Evolutionary conservation across 2,888 invertebrate genomes (phyloP).

Genomic region (Lamellibrachia columna): DNA sequence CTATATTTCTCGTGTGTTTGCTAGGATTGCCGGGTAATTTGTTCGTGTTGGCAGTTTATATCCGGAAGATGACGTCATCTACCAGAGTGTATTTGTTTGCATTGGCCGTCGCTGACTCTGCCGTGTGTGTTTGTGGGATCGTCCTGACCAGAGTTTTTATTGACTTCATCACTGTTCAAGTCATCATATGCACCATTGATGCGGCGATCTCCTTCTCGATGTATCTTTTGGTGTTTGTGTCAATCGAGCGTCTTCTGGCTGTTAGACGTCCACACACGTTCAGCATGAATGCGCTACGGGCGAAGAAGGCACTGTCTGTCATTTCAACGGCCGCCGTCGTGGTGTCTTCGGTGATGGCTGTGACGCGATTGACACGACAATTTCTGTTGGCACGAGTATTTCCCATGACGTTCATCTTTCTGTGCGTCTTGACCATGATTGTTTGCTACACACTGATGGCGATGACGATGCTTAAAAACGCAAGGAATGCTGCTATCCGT

Average conservation of each 20-base stretch:
- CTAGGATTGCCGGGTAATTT: not conserved
- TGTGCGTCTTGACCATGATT: not conserved
- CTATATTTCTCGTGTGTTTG: not conserved
- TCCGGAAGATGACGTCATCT: not conserved
- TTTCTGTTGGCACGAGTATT: not conserved
- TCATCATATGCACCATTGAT: not conserved
- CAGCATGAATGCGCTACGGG: not conserved
- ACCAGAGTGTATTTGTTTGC: not conserved
- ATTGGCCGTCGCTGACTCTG: not conserved
- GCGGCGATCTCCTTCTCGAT: not conserved
- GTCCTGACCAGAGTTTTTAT: not conserved
- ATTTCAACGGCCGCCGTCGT: not conserved
- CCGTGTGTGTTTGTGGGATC: not conserved
- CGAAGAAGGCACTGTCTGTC: not conserved
- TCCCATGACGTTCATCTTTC: not conserved
- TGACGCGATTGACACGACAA: not conserved
- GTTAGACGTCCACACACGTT: not conserved
- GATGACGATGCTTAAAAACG: not conserved
- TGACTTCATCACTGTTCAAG: not conserved
- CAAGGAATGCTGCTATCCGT: not conserved
- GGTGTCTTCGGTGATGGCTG: not conserved
- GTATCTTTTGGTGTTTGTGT: not conserved
- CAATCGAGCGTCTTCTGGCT: not conserved
- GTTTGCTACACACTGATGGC: not conserved
- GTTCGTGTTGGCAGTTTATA: not conserved